phyloP scores from a whole-genome alignment of 2,888 invertebrate genomes.

The Rhodophaea formosa region DNA sequence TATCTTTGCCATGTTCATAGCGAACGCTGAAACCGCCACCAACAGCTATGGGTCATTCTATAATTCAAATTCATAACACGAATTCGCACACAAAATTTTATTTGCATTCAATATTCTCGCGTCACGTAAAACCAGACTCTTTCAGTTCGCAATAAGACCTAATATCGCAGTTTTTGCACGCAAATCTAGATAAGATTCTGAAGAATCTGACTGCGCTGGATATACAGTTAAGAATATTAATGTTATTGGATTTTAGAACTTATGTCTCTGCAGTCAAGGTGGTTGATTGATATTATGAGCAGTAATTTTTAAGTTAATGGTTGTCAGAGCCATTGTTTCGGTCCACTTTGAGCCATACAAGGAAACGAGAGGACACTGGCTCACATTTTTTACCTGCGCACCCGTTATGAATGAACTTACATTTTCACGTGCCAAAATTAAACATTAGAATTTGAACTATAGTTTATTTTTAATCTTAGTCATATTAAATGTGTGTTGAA shows the following conservation, averaged over 20 bases:
- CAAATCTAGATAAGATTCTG: conserved; percentile 13
- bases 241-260: conserved; percentile 30
- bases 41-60: conserved; percentile 38
- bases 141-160: background rate
- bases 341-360: conserved; percentile 58
- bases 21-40: background rate
- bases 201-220: conserved; percentile 4
- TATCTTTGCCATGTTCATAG: no score
- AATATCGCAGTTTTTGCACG: background rate
- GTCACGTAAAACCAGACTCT: conserved; percentile 1
- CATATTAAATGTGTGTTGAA: no score
- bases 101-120: conserved; percentile 25
- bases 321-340: conserved; percentile 43
- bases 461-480: no score
- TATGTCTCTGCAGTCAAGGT: conserved; percentile 26
- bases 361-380: conserved; percentile 38
- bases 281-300: conserved; percentile 20
- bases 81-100: conserved; percentile 34
- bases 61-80: conserved; percentile 53
- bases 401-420: conserved; percentile 2
- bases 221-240: conserved; percentile 21
- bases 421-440: background rate
- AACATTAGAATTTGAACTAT: background rate
- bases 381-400: conserved; percentile 32
- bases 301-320: conserved; percentile 27